A percentile compares a stretch with the other conserved stretches of the same genome.
Conservation (phyloP, 2,113 vertebrate genomes). For the Ptychochromis oligacanthus region DNA sequence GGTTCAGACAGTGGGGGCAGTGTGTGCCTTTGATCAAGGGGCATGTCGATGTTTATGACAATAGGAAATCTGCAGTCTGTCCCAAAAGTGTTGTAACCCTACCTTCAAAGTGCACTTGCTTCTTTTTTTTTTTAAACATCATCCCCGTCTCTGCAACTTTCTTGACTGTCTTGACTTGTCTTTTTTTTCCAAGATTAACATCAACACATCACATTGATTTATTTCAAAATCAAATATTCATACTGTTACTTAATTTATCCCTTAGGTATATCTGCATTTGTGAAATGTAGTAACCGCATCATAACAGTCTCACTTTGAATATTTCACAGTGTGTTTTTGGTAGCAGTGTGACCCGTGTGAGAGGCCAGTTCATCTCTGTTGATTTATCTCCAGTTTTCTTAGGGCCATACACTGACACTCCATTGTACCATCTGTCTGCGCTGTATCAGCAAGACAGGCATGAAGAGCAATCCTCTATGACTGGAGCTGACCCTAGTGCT, state of each 20-base stretch:
- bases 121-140: slow-evolving; percentile 10
- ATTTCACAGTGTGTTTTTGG: not conserved
- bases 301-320: not conserved
- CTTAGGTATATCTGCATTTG: not conserved
- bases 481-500: slow-evolving; percentile 43
- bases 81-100: slow-evolving; percentile 63
- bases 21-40: slow-evolving; percentile 68
- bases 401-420: slow-evolving; percentile 46
- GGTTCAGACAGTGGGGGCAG: slow-evolving; percentile 54
- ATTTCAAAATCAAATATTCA: not conserved
- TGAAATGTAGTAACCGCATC: not conserved
- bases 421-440: slow-evolving; percentile 19
- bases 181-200: slow-evolving; percentile 28
- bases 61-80: slow-evolving; percentile 60
- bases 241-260: not conserved
- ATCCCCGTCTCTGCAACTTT: slow-evolving; percentile 35
- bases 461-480: slow-evolving; percentile 67
- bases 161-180: slow-evolving; percentile 9
- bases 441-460: slow-evolving; percentile 62
- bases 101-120: slow-evolving; percentile 62
- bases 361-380: slow-evolving; percentile 16
- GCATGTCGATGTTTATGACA: slow-evolving; percentile 65
- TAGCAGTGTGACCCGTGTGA: slow-evolving; percentile 2
- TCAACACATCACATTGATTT: too few relatives aligned
- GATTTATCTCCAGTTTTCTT: slow-evolving; percentile 39